Base-by-base conservation (phyloP, 2,113 vertebrate genomes). In the Proteles cristata region DNA sequence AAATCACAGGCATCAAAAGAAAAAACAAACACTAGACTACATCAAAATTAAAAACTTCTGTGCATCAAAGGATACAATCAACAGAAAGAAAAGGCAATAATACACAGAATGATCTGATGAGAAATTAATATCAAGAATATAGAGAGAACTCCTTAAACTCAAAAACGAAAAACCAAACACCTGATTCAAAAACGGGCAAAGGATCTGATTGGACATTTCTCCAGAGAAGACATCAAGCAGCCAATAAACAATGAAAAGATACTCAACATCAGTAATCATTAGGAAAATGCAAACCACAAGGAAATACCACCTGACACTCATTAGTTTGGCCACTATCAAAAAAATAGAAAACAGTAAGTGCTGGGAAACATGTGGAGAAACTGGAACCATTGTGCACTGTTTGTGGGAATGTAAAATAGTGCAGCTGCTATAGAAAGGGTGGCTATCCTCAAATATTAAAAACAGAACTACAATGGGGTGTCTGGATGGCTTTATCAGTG, bases 11-110 rank as follows among this genome's bases (percentile, higher is more conserved):
- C n/a, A 71, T 50, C 63, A 88, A 71, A 69, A 77, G 16, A 63
- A 94, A 76, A 85, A 83, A 81, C 0, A 66, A 74, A 77, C 83
- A 89, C 0, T 14, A 23, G 2, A 71, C 48, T 71, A 58, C 0
- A 77, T 45, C 71, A 90, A 88, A 95, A 88, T 79, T 73, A 85
- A 65, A 88, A 92, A 91, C 25, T 65, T 58, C 11, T 93, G 26
- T 11, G 1, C 31, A 48, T 66, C 66, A 81, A 91, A 87, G 65
- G 31, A 90, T 15, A 76, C n/a, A 63, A 69, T 68, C 9, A 61
- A 74, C 2, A 88, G 23, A 90, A 23, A 31, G 7, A 93, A 93
- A 95, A 88, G 5, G 11, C 14, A 79, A 65, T 14, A 79, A 65
- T 7, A 16, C 39, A 71, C 17, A 66, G 26, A 92, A 80, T 88